Evolutionary conservation across 1,140 invertebrate genomes (phyloP).

Genomic region (Cydia amplana): DNA sequence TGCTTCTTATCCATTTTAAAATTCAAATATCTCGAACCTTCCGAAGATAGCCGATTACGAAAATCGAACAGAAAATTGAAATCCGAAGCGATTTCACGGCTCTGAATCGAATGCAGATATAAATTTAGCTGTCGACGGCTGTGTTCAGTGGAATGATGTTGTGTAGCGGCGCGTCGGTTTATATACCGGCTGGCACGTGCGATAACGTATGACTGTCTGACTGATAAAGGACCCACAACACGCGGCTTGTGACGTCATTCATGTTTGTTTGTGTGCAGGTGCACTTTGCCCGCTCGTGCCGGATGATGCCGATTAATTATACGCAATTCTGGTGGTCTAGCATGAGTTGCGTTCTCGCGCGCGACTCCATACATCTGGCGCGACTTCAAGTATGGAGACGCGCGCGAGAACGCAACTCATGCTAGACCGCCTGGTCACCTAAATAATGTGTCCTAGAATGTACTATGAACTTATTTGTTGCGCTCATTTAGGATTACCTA

Average conservation of each 20-base stretch:
- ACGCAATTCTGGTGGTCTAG: conserved; percentile 2
- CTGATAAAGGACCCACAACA: conserved; percentile 43
- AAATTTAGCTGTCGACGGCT: conserved; percentile 12
- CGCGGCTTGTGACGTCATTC: conserved; percentile 37
- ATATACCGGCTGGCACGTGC: conserved; percentile 47
- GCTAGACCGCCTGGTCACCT: no score
- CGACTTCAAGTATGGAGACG: no score
- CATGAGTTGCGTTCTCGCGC: no score
- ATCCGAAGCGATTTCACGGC: conserved; percentile 20
- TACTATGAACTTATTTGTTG: not conserved
- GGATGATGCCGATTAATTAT: conserved; percentile 22
- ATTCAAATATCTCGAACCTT: conserved; percentile 29
- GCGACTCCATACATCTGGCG: no score
- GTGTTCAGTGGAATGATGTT: conserved; percentile 33
- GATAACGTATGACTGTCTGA: conserved; percentile 36
- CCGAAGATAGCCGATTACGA: conserved; percentile 7
- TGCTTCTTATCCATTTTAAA: conserved; percentile 74
- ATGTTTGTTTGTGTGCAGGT: conserved; percentile 39
- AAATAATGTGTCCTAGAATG: not conserved
- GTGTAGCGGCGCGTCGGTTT: conserved; percentile 31
- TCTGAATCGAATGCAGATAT: not conserved
- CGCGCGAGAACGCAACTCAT: no score
- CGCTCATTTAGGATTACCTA: not conserved
- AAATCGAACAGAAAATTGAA: conserved; percentile 28
- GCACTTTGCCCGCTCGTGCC: conserved; percentile 66